Evolutionary conservation across 2,888 invertebrate genomes (phyloP).

Genomic region (Druceiella hillmani): DNA sequence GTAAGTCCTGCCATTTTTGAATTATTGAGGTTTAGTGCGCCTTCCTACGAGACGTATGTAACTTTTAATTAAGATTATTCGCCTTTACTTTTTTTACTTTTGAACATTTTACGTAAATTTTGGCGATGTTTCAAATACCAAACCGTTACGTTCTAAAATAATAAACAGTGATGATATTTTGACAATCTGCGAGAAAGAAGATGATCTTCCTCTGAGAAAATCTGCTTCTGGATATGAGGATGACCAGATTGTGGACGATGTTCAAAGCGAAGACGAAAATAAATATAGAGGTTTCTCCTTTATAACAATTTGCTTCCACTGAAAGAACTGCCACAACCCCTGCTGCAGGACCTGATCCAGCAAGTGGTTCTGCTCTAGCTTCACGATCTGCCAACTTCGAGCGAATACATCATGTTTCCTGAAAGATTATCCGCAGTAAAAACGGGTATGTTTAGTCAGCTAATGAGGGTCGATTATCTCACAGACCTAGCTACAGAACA

Average conservation of each 20-base stretch:
- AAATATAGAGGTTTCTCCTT: constrained; percentile 9
- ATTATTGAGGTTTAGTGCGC: no score
- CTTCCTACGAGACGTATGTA: no score
- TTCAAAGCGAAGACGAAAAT: constrained; percentile 12
- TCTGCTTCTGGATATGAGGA: constrained; percentile 9
- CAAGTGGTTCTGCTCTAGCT: no score
- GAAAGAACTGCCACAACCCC: constrained; percentile 1
- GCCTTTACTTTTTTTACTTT: no score
- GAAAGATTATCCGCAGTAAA: background rate
- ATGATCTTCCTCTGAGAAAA: constrained; percentile 8
- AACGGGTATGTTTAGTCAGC: constrained; percentile 4
- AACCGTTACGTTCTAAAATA: no score
- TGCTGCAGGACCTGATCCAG: constrained; percentile 7
- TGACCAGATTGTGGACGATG: constrained; percentile 11
- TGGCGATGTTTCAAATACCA: no score
- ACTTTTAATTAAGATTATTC: no score
- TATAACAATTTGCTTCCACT: constrained; percentile 10
- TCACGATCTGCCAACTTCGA: no score
- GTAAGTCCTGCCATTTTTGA: no score
- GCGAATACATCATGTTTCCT: background rate
- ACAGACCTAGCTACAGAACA: constrained; percentile 9
- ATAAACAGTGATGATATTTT: constrained; percentile 8
- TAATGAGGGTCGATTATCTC: no score
- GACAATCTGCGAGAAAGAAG: constrained; percentile 8
- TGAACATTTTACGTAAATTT: no score